A percentile compares a stretch with the other conserved stretches of the same genome.
phyloP scores from a whole-genome alignment of 2,797 vertebrate genomes.

The Catamblyrhynchus diadema region DNA sequence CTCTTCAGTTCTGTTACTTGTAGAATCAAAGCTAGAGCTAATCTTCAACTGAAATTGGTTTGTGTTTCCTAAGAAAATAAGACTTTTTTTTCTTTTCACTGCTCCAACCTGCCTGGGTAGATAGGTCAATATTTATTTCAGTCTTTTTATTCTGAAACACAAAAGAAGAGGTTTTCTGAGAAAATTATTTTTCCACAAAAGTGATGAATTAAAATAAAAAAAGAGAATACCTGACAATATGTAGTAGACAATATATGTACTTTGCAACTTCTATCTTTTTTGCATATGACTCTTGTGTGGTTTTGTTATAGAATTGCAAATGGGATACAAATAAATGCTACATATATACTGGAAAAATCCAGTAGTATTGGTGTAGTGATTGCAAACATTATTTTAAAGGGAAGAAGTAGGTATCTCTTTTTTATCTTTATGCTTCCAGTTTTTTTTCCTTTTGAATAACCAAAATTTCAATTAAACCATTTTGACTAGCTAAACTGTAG shows the following conservation, averaged over 20 bases:
- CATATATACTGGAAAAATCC: not conserved
- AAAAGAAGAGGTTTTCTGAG: not conserved
- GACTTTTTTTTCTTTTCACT: not conserved
- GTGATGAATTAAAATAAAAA: not conserved
- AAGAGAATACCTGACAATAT: no score
- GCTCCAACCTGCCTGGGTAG: not conserved
- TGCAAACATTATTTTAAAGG: not conserved
- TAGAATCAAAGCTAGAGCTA: not conserved
- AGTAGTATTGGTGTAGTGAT: not conserved
- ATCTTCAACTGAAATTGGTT: not conserved
- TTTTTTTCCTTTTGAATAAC: not conserved
- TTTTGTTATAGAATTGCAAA: not conserved
- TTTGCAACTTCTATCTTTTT: not conserved
- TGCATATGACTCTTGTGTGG: not conserved
- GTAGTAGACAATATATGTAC: no score
- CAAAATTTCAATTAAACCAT: not conserved
- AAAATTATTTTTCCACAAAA: not conserved
- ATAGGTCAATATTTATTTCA: not conserved
- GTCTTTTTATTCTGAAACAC: not conserved
- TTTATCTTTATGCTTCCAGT: not conserved
- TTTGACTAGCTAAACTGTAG: not conserved
- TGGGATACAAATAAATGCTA: not conserved
- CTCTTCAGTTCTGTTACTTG: not conserved
- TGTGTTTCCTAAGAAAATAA: not conserved
- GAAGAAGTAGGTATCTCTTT: not conserved